phyloP scores from a whole-genome alignment of 2,113 vertebrate genomes.

The Paralichthys olivaceus region DNA sequence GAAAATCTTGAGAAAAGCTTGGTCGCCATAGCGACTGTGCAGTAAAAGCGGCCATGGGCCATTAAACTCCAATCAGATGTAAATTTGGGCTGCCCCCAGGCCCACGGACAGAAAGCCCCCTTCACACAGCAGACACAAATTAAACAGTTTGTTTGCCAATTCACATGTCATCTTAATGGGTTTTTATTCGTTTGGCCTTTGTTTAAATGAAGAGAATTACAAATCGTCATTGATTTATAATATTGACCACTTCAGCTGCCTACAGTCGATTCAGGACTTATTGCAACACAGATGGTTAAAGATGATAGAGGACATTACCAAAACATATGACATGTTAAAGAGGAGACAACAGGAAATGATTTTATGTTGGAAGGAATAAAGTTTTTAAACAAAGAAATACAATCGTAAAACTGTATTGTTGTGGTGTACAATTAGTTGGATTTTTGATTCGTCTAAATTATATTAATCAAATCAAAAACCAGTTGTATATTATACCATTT shows the following conservation, averaged over 20 bases:
- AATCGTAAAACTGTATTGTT: neutral
- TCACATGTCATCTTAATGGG: constrained; percentile 92
- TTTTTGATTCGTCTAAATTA: too few species aligned
- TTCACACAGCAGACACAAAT: constrained; percentile 85
- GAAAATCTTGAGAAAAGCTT: constrained; percentile 92
- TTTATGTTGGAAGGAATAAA: too few species aligned
- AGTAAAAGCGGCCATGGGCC: constrained; percentile 83
- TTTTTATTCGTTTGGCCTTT: constrained; percentile 87
- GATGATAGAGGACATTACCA: constrained; percentile 36
- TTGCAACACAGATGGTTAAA: constrained; percentile 47
- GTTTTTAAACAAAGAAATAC: neutral
- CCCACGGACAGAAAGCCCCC: constrained; percentile 76
- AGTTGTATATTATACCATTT: too few species aligned
- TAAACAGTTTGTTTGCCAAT: constrained; percentile 94
- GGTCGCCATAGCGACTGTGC: constrained; percentile 85
- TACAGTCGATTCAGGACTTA: constrained; percentile 51
- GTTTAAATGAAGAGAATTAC: constrained; percentile 88
- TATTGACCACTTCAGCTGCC: constrained; percentile 81
- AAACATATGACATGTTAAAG: constrained; percentile 15
- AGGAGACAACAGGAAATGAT: neutral
- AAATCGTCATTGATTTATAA: constrained; percentile 90
- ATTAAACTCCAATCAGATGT: constrained; percentile 95
- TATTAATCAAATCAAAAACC: too few species aligned
- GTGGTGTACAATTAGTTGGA: too few species aligned
- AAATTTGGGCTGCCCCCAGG: constrained; percentile 83